phyloP scores from a whole-genome alignment of 2,888 invertebrate genomes.

The Netelia fuscicornis region DNA sequence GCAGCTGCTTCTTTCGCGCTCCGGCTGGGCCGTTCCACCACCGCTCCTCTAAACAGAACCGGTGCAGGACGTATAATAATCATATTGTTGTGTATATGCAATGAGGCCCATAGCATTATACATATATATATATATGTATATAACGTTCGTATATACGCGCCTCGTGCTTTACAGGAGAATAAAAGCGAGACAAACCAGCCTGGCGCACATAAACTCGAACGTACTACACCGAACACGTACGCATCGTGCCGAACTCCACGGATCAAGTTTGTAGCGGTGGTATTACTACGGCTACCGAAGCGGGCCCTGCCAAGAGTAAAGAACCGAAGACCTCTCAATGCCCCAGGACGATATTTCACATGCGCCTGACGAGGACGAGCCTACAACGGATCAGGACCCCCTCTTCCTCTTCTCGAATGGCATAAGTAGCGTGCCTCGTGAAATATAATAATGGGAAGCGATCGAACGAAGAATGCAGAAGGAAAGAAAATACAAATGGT shows the following conservation, averaged over 20 bases:
- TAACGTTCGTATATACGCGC: background rate
- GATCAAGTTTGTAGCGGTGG: background rate
- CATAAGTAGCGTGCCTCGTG: conserved; percentile 20
- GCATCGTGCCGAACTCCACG: conserved; percentile 9
- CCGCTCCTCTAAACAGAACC: conserved; percentile 66
- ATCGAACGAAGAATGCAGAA: conserved; percentile 21
- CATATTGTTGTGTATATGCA: conserved; percentile 76
- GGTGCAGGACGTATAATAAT: conserved; percentile 79
- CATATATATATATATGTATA: conserved; percentile 1
- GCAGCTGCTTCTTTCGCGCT: conserved; percentile 67
- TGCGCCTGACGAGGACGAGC: conserved; percentile 15
- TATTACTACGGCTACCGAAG: conserved; percentile 24
- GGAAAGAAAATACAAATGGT: background rate
- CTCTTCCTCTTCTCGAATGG: conserved; percentile 20
- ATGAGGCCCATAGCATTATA: conserved; percentile 55
- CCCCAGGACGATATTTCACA: background rate
- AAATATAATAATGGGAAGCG: conserved; percentile 55
- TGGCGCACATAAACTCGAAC: conserved; percentile 3
- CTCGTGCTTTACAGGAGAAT: conserved; percentile 56
- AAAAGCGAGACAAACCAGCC: conserved; percentile 55
- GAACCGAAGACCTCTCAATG: conserved; percentile 50
- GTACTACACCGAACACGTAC: background rate
- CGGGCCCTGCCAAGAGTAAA: conserved; percentile 14
- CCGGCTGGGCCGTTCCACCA: conserved; percentile 61
- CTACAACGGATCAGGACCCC: conserved; percentile 31